Percentiles rank a stretch among this genome's conserved stretches.
Evolutionary conservation across 2,797 vertebrate genomes (phyloP).

Genomic region (Melanotaenia nigrans): DNA sequence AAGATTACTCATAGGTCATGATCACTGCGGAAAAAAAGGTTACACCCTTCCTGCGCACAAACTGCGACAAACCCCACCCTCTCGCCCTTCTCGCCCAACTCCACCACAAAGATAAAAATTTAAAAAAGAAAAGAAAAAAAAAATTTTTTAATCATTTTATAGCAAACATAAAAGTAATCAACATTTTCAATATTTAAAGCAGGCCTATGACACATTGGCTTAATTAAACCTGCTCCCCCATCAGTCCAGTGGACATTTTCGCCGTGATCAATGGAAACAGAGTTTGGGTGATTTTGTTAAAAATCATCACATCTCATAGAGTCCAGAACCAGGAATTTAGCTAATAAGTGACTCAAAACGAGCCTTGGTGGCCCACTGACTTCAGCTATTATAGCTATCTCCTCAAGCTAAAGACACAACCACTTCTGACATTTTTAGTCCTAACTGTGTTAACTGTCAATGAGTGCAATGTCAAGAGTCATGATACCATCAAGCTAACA

Average conservation of each 20-base stretch:
- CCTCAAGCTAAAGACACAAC: conserved; percentile 34
- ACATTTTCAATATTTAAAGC: conserved; percentile 20
- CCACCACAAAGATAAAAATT: neutral
- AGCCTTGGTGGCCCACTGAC: conserved; percentile 34
- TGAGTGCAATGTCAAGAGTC: conserved; percentile 64
- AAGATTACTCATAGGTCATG: conserved; percentile 80
- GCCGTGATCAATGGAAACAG: conserved; percentile 69
- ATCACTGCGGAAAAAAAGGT: conserved; percentile 83
- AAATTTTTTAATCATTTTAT: conserved; percentile 1
- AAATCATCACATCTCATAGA: conserved; percentile 34
- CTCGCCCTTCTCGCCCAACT: conserved; percentile 28
- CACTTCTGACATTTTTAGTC: conserved; percentile 34
- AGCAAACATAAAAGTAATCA: conserved; percentile 12
- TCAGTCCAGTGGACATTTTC: conserved; percentile 39
- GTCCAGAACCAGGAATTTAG: conserved; percentile 28
- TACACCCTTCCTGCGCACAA: conserved; percentile 84
- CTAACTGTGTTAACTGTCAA: conserved; percentile 69
- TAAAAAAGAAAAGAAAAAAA: neutral
- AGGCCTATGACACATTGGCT: conserved; percentile 22
- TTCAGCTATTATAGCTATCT: conserved; percentile 31
- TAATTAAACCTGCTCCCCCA: conserved; percentile 37
- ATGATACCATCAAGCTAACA: conserved; percentile 58
- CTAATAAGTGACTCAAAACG: conserved; percentile 35
- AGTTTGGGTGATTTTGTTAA: conserved; percentile 64
- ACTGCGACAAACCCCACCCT: conserved; percentile 87